A percentile compares a stretch with the other conserved stretches of the same genome.
phyloP scores from a whole-genome alignment of 2,888 invertebrate species.

The Amblyjoppa fuscipennis region DNA sequence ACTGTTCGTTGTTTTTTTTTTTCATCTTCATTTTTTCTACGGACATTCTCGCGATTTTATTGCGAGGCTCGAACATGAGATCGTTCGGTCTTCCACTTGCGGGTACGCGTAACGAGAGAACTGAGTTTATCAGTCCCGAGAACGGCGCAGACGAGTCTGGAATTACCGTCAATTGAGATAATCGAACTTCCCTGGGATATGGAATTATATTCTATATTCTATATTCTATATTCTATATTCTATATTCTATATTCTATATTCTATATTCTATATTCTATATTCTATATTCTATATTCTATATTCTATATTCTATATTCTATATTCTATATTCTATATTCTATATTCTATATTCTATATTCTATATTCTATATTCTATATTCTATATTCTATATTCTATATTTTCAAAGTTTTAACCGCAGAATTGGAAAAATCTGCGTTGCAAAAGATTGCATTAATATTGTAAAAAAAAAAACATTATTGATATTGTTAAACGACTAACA shows the following conservation, averaged over 20 bases:
- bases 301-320: too few relatives aligned
- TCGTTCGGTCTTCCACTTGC: slow-evolving; percentile 18
- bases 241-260: too few relatives aligned
- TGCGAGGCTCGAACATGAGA: slow-evolving; percentile 5
- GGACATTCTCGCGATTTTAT: slow-evolving; percentile 44
- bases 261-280: too few relatives aligned
- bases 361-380: too few relatives aligned
- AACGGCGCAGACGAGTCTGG: background rate
- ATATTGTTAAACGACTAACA: too few relatives aligned
- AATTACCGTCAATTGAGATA: slow-evolving; percentile 31
- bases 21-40: background rate
- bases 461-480: too few relatives aligned
- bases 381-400: too few relatives aligned
- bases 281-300: too few relatives aligned
- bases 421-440: background rate
- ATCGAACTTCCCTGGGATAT: slow-evolving; percentile 19
- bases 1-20: slow-evolving; percentile 27
- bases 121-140: background rate
- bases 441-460: background rate
- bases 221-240: too few relatives aligned
- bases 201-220: background rate
- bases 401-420: background rate
- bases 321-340: too few relatives aligned
- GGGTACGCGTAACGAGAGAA: background rate
- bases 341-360: too few relatives aligned